Percentiles rank a stretch among this genome's conserved stretches.
phyloP scores from a whole-genome alignment of 2,113 vertebrate species.

The Siniperca chuatsi region DNA sequence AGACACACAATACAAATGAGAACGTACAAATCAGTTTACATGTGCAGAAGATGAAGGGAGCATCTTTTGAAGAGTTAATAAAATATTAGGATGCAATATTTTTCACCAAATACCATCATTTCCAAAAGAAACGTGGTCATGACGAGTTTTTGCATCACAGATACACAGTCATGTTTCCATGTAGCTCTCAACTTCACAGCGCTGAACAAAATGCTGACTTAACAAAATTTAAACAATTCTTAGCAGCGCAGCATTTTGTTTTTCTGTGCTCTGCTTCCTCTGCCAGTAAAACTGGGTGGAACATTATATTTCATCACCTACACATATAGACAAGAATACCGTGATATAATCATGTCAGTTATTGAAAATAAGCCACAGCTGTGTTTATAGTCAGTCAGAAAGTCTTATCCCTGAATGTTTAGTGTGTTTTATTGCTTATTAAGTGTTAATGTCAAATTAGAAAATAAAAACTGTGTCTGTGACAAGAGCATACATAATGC shows the following conservation, averaged over 20 bases:
- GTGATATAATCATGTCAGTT: slow-evolving; percentile 14
- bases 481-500: neutral
- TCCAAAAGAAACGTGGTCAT: neutral
- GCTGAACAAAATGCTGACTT: slow-evolving; percentile 58
- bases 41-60: neutral
- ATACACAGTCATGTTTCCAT: slow-evolving; percentile 22
- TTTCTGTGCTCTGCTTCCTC: slow-evolving; percentile 47
- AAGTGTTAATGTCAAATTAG: neutral
- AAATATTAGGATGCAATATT: neutral
- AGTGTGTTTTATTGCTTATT: neutral
- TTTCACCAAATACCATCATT: neutral
- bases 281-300: slow-evolving; percentile 73
- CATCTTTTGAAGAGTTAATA: neutral
- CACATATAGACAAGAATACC: slow-evolving; percentile 14
- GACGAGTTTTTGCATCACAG: neutral
- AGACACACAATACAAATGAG: neutral
- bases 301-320: slow-evolving; percentile 56
- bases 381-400: slow-evolving; percentile 24
- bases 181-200: neutral
- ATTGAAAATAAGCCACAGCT: slow-evolving; percentile 45
- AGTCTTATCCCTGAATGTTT: neutral
- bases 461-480: neutral
- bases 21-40: neutral
- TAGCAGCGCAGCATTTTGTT: slow-evolving; percentile 40
- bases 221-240: slow-evolving; percentile 23